These are phyloP conservation scores for Thymelicus lineola DNA, from an alignment of 2,888 invertebrate species.

Conservation along the genomic window DNA sequence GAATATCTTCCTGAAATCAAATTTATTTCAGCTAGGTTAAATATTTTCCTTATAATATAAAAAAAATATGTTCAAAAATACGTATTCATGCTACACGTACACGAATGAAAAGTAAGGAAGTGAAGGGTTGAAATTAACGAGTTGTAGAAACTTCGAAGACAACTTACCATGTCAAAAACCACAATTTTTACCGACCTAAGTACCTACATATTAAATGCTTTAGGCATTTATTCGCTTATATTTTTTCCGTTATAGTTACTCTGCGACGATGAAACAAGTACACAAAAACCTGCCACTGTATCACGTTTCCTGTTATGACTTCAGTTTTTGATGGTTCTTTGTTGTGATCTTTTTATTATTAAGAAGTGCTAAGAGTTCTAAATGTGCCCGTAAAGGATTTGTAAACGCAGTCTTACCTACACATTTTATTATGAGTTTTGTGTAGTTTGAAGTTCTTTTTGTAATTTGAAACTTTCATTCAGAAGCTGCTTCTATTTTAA, in stretches of 20 bases:
- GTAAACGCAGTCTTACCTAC: slow-evolving; percentile 55
- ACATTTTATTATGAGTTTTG: slow-evolving; percentile 64
- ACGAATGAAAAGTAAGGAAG: too few relatives aligned
- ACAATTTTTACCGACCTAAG: too few relatives aligned
- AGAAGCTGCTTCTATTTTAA: slow-evolving; percentile 26
- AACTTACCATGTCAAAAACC: too few relatives aligned
- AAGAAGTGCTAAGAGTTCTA: slow-evolving; percentile 71
- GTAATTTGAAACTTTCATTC: slow-evolving; percentile 36
- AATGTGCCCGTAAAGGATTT: slow-evolving; percentile 63
- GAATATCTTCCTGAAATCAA: too few relatives aligned
- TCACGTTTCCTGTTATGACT: slow-evolving; percentile 84
- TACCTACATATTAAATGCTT: too few relatives aligned
- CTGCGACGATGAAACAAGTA: slow-evolving; percentile 5
- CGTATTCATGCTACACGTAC: too few relatives aligned
- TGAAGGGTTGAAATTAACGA: too few relatives aligned
- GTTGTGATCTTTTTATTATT: slow-evolving; percentile 72
- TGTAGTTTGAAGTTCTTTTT: slow-evolving; percentile 46
- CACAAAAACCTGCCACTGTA: slow-evolving; percentile 64
- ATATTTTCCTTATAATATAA: too few relatives aligned
- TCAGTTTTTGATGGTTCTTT: slow-evolving; percentile 80
- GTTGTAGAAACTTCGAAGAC: too few relatives aligned
- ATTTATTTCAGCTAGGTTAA: too few relatives aligned
- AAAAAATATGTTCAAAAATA: too few relatives aligned
- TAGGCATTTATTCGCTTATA: neutral
- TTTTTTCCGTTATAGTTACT: neutral